Evolutionary conservation across 2,888 invertebrate species (phyloP).

Genomic region (Lucinisca nassula): DNA sequence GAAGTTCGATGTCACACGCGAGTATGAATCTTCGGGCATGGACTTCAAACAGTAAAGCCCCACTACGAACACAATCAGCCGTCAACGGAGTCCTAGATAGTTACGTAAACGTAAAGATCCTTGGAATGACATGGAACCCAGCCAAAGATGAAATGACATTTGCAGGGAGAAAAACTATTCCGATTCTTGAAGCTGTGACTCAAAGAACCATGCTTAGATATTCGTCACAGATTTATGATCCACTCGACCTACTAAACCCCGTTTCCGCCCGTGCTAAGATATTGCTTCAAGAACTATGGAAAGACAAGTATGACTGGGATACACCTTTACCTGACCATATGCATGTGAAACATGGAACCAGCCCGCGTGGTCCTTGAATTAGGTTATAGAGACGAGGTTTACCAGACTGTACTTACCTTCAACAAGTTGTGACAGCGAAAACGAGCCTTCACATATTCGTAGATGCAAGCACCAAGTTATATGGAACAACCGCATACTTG

Average conservation of each 20-base stretch:
- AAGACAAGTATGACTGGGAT: constrained; percentile 19
- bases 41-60: constrained; percentile 1
- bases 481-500: constrained; percentile 44
- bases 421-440: too few species aligned
- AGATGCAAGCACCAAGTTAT: constrained; percentile 19
- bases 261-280: constrained; percentile 37
- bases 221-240: constrained; percentile 21
- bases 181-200: not conserved
- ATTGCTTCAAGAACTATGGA: constrained; percentile 40
- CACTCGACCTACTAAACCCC: constrained; percentile 29
- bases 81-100: constrained; percentile 27
- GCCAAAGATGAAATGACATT: constrained; percentile 29
- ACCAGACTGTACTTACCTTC: too few species aligned
- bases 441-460: not conserved
- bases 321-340: not conserved
- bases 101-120: constrained; percentile 19
- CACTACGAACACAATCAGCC: not conserved
- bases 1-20: not conserved
- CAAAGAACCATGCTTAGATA: not conserved
- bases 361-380: too few species aligned
- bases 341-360: too few species aligned
- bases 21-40: not conserved
- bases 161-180: not conserved
- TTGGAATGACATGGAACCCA: constrained; percentile 54
- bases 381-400: too few species aligned